Conservation (phyloP, 2,888 invertebrate genomes). For the Phlogophora meticulosa region DNA sequence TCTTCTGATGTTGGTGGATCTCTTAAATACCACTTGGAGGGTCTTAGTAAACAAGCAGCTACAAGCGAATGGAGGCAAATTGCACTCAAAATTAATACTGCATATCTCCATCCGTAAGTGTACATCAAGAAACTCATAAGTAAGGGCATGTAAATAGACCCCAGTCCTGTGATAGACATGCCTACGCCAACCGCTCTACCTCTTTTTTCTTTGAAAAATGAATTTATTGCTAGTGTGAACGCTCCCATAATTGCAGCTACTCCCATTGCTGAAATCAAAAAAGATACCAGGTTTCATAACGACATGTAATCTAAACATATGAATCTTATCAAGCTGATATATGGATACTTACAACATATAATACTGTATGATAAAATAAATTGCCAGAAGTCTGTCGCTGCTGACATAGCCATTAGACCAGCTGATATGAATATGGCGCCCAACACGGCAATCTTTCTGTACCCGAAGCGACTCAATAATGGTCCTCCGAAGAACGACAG, state of each 20-base stretch:
- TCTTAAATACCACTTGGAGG: slow-evolving; percentile 93
- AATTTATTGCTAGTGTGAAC: slow-evolving; percentile 92
- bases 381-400: slow-evolving; percentile 89
- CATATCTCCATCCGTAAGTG: slow-evolving; percentile 91
- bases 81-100: slow-evolving; percentile 92
- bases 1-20: slow-evolving; percentile 78
- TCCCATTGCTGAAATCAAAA: slow-evolving; percentile 91
- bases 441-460: slow-evolving; percentile 92
- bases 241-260: slow-evolving; percentile 91
- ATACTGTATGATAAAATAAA: slow-evolving; percentile 93
- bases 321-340: slow-evolving; percentile 80
- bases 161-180: slow-evolving; percentile 93
- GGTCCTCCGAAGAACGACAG: slow-evolving; percentile 93
- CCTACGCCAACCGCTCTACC: slow-evolving; percentile 92
- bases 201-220: slow-evolving; percentile 92
- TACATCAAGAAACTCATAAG: slow-evolving; percentile 91
- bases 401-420: slow-evolving; percentile 92
- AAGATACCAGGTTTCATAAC: slow-evolving; percentile 77
- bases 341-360: slow-evolving; percentile 92
- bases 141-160: slow-evolving; percentile 93
- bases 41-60: slow-evolving; percentile 92
- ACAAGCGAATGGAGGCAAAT: slow-evolving; percentile 92
- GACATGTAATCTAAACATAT: slow-evolving; percentile 17
- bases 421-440: slow-evolving; percentile 90
- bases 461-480: slow-evolving; percentile 91